Evolutionary conservation across 2,797 vertebrate genomes (phyloP), one percentile per base, ranked within the genome.

Genomic region (Orientallactaga sibirica): DNA sequence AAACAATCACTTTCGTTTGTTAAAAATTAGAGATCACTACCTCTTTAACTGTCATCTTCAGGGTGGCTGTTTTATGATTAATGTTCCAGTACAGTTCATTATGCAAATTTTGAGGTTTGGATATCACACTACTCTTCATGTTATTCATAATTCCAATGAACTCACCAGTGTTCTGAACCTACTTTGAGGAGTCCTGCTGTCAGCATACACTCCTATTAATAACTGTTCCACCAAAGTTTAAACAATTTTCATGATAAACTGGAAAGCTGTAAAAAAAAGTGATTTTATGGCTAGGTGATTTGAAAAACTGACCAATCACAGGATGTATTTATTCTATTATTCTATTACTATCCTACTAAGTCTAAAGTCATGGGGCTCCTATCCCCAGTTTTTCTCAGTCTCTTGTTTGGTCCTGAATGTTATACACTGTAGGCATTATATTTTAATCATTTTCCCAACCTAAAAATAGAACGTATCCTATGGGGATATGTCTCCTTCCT

Each of bases 191-290:
- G 43, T 71, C 33, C 74, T 76, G 37, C 29, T 81, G 64, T 79
- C 83, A 95, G 66, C 19, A 82, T 89, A 86, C 84, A 64, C 68
- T 71, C 18, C 61, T 67, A 48, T 62, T 73, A 79, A 37, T 88
- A 92, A 82, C 58, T 61, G 24, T 73, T 75, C 8, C 64, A 75
- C 87, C 24, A 82, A 91, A 96, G 90, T 94, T 96, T 87, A 88
- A 90, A 52, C 11, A 43, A 64, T 88, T 81, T 92, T 92, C 48
- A 73, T 3, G 67, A 15, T 61, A 66, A 79, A 87, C 25, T 22
- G 64, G 64, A 66, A 92, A 88, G 62, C 33, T 52, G 77, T 68
- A 48, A 9, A 78, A 48, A 66, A 90, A 93, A 88, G n/a, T 52
- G 71, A 88, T 4, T 11, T 24, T 61, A 82, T 61, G 85, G 43